Base-by-base conservation (phyloP, 1,140 invertebrate genomes). In the Drosophila willistoni region DNA sequence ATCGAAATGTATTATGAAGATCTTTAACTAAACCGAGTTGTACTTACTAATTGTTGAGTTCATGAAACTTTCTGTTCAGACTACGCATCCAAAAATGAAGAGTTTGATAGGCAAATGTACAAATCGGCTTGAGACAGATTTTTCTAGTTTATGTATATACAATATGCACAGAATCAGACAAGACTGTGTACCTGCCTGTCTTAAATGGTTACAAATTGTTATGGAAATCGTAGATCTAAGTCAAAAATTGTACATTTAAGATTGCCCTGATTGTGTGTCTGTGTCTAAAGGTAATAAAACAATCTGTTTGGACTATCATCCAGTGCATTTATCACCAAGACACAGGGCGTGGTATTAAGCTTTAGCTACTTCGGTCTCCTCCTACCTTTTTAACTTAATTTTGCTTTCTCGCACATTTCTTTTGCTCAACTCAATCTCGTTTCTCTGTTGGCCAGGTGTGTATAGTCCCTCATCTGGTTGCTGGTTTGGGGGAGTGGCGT, bases 201-300 rank as follows among this genome's bases (percentile, higher is more conserved):
- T 75, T 66, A 79, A 68, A 34, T 62, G 25, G 56, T 70, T 56
- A 72, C 65, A 79, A 81, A 86, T 79, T 78, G 79, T 63, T 29
- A 71, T 41, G 55, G 36, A 76, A 77, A 70, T 76, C 57, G 57
- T 55, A 67, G 64, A 68, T 63, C 51, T 66, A 72, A 62, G 39
- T 9, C 19, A 22, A 29, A 17, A 60, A 62, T 62, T 62, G 36
- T 36, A 25, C 42, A 36, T 25, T 12, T 17, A 19, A 42, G 36
- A 57, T 42, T 19, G 10, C 14, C 19, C 10, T 19, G 39, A 13
- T 36, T 25, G 17, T 61, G 33, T 33, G 19, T 59, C 7, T 17
- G 12, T 22, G n/a, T 39, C 17, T 36, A 7, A 34, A 55, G 64
- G 61, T 59, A 79, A 77, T 79, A 77, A 77, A 83, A 82, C 64